Base-by-base conservation (phyloP, 2,113 vertebrate genomes). In the Corapipo altera region DNA sequence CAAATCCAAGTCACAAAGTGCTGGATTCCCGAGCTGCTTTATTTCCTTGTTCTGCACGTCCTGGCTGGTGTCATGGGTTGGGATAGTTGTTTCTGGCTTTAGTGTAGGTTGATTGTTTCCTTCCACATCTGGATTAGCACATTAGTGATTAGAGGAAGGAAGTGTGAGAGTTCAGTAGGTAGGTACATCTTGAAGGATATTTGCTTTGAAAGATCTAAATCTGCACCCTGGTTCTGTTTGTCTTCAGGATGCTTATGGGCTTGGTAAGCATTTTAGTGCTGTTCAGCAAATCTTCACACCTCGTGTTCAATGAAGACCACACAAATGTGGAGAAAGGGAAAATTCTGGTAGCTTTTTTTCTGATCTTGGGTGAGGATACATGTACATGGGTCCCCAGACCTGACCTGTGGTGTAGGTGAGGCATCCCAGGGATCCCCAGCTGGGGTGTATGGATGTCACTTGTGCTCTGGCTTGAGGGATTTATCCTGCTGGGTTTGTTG, bases 1-100 rank as follows among this genome's bases (percentile, higher is more conserved):
- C 75, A 96, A 96, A 96, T 94, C 84, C 85, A 75, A 79, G 59
- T 30, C 78, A 79, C 58, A 51, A 80, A 91, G 85, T 64, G 77
- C 78, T 81, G 85, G 49, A 74, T 74, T 85, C 74, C 58, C 46
- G 78, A 89, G 71, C 61, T 58, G 48, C 26, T 69, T 69, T 18
- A 65, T 89, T 93, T 75, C 76, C 41, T 49, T 5, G 4, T 43
- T 83, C 58, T 81, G 73, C 35, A 30, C 5, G 0, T 81, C 0
- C 0, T n/a, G 79, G 27, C 43, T 74, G 75, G 30, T 90, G 82
- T 85, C 72, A 58, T 27, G 86, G 77, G 69, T 57, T 92, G 37
- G 89, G 78, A 44, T 55, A 41, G 24, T 8, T 26, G 79, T 93
- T 97, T 89, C 80, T 95, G 89, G 79, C 67, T 75, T 89, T 74